phyloP scores from a whole-genome alignment of 2,797 vertebrate genomes.

The Odontamblyopus lacepedii region DNA sequence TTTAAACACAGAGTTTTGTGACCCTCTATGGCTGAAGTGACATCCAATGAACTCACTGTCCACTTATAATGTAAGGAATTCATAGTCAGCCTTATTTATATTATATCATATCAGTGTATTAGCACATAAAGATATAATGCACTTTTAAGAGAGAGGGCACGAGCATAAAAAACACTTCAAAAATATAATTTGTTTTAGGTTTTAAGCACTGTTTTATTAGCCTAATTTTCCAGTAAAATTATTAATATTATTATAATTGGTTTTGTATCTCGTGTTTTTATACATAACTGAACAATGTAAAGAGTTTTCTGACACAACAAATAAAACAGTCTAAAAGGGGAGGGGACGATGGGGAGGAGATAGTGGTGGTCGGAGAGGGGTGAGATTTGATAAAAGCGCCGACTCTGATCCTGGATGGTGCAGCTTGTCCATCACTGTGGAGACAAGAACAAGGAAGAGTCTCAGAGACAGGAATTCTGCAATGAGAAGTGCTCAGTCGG shows the following conservation, averaged over 20 bases:
- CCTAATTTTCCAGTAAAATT: no score
- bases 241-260: background rate
- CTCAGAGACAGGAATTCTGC: conserved; percentile 8
- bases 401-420: conserved; percentile 7
- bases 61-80: background rate
- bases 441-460: conserved; percentile 9
- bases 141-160: background rate
- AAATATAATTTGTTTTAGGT: no score
- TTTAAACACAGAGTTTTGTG: background rate
- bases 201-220: no score
- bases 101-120: background rate
- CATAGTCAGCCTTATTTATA: background rate
- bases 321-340: background rate
- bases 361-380: conserved; percentile 13
- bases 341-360: conserved; percentile 18
- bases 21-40: background rate
- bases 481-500: conserved; percentile 16
- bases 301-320: background rate
- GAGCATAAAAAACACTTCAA: background rate
- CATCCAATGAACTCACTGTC: background rate
- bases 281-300: background rate
- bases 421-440: conserved; percentile 5
- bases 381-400: conserved; percentile 5
- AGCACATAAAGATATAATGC: background rate
- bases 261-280: background rate